These are phyloP conservation scores for Prunella strophiata DNA, from an alignment of 2,797 vertebrate genomes.

Conservation along the genomic window DNA sequence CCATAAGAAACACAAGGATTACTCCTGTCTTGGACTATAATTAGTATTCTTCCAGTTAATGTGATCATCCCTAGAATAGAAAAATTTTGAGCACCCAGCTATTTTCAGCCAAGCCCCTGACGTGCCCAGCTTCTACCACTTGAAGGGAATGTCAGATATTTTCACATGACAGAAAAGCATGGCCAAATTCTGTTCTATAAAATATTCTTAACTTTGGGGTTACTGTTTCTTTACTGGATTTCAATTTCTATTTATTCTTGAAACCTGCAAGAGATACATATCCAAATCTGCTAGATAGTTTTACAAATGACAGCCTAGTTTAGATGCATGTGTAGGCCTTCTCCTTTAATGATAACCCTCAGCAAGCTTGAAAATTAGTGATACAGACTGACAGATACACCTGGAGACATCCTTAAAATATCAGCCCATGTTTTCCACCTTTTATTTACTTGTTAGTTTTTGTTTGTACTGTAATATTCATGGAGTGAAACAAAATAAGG, in stretches of 20 bases:
- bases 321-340: background rate
- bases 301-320: background rate
- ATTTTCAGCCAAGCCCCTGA: background rate
- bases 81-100: background rate
- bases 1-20: background rate
- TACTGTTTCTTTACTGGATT: background rate
- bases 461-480: slow-evolving; percentile 2
- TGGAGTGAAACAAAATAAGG: background rate
- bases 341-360: background rate
- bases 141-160: background rate
- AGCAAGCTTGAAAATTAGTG: background rate
- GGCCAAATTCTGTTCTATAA: background rate
- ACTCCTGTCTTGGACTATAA: background rate
- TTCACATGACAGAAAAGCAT: background rate
- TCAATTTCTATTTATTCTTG: background rate
- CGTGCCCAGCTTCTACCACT: background rate
- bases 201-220: background rate
- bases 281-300: background rate
- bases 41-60: background rate
- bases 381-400: background rate
- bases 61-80: background rate
- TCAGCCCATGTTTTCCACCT: background rate
- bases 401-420: background rate
- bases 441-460: background rate
- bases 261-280: background rate